Evolutionary conservation across 64 coral and sea anemone species (phyloP).

Genomic region (Montipora efflorescens): DNA sequence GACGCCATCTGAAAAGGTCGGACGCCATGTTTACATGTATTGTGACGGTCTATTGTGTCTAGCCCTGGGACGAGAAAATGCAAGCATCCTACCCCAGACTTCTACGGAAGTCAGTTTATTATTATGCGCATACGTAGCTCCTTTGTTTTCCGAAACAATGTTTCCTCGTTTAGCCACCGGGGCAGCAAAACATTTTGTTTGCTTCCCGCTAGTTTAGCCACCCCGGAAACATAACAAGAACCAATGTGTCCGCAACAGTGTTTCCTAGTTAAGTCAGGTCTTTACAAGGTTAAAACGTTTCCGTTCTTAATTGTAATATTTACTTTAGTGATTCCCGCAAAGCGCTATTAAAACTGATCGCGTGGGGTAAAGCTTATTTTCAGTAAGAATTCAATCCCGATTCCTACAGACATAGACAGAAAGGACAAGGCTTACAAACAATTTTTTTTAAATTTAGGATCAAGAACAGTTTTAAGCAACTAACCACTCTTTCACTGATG

Average conservation of each 20-base stretch:
- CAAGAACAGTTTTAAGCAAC: too few species aligned
- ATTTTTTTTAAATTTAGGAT: too few species aligned
- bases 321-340: too few species aligned
- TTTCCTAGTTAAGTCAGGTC: neutral
- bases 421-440: too few species aligned
- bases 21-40: neutral
- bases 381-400: too few species aligned
- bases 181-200: neutral
- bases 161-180: neutral
- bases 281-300: neutral
- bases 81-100: neutral
- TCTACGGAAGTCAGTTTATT: neutral
- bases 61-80: constrained; percentile 6
- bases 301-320: too few species aligned
- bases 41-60: neutral
- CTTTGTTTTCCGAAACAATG: too few species aligned
- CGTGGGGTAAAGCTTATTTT: too few species aligned
- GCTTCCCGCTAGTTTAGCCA: neutral
- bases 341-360: too few species aligned
- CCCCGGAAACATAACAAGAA: neutral
- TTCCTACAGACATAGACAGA: too few species aligned
- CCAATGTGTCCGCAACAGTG: neutral
- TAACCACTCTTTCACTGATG: too few species aligned
- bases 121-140: neutral
- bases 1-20: too few species aligned